Evolutionary conservation across 2,113 vertebrate genomes (phyloP).

Genomic region (Tenebrosternarchus preto): DNA sequence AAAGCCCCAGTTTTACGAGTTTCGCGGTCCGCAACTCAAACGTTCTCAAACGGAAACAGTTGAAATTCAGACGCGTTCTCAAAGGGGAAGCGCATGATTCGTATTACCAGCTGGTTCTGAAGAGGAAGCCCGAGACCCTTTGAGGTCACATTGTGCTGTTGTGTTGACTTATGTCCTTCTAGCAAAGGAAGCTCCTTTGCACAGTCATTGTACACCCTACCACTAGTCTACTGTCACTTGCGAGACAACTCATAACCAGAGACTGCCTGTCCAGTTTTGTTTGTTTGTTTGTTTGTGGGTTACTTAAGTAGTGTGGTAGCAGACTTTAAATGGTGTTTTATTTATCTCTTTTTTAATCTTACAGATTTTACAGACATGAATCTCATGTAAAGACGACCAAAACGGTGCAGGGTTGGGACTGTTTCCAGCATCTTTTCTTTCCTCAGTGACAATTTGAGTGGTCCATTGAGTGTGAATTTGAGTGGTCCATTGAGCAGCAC

Average conservation of each 20-base stretch:
- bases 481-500: constrained; percentile 7
- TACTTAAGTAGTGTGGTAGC: background rate
- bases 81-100: constrained; percentile 4
- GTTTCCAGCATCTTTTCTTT: background rate
- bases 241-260: background rate
- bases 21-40: background rate
- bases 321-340: background rate
- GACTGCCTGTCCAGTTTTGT: background rate
- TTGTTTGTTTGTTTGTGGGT: too few species aligned
- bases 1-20: too few species aligned
- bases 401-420: background rate
- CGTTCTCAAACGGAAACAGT: background rate
- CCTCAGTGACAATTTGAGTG: too few species aligned
- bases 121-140: background rate
- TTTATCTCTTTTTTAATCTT: too few species aligned
- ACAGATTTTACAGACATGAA: background rate
- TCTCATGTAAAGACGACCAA: background rate
- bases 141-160: background rate
- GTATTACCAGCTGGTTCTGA: constrained; percentile 10
- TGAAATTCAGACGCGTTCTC: constrained; percentile 5
- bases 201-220: background rate
- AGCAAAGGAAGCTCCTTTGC: background rate
- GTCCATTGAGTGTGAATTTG: too few species aligned
- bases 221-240: background rate
- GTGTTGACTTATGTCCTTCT: background rate